Percentiles rank a stretch among this genome's conserved stretches.
Evolutionary conservation across 2,113 vertebrate species (phyloP).

Genomic region (Lates calcarifer): DNA sequence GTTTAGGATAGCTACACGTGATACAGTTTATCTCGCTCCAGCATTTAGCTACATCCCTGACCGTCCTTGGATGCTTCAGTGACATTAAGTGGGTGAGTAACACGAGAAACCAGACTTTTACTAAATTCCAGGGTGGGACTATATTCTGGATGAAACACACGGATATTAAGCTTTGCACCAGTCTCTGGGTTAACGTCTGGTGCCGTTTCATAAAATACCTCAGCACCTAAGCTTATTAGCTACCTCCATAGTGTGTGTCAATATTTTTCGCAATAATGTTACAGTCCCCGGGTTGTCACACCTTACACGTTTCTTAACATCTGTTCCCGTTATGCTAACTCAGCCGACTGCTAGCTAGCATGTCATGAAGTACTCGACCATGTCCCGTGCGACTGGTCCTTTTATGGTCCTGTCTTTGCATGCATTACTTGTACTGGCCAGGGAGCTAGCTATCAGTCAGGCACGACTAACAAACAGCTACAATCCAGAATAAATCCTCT

Average conservation of each 20-base stretch:
- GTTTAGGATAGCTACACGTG: conserved; percentile 69
- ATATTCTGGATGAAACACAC: conserved; percentile 41
- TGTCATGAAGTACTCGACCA: conserved; percentile 37
- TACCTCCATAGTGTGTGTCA: too few relatives aligned
- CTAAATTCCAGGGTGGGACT: conserved; percentile 44
- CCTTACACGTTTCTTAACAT: neutral
- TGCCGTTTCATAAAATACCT: neutral
- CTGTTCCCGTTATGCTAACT: conserved; percentile 64
- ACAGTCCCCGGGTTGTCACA: neutral
- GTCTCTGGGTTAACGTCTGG: conserved; percentile 6
- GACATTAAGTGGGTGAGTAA: conserved; percentile 76
- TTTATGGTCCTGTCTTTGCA: conserved; percentile 61
- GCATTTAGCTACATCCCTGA: conserved; percentile 40
- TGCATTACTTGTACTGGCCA: neutral
- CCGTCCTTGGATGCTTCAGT: conserved; percentile 73
- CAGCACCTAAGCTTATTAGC: neutral
- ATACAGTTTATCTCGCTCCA: conserved; percentile 59
- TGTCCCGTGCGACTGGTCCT: conserved; percentile 60
- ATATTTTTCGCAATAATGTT: neutral
- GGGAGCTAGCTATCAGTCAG: conserved; percentile 10
- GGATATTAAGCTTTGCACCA: conserved; percentile 33
- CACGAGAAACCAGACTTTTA: conserved; percentile 25
- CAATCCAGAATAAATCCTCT: neutral
- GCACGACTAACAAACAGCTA: neutral
- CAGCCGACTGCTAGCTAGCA: conserved; percentile 66